Conservation (phyloP, 1,140 invertebrate genomes). For the Amphibalanus amphitrite region DNA sequence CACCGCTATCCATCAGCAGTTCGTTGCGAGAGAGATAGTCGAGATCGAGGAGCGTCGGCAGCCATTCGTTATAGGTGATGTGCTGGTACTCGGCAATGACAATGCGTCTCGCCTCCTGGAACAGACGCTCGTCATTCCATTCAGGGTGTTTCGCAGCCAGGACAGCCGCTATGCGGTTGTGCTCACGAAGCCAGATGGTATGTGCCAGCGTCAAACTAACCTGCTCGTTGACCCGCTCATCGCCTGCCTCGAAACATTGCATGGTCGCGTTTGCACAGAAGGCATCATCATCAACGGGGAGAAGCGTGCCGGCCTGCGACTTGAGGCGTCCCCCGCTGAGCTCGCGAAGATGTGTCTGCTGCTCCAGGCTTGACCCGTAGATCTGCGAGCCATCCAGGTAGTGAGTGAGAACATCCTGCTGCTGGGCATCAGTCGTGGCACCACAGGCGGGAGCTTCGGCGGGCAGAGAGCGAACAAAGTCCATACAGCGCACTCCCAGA, state of each 20-base stretch:
- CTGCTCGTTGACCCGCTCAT: constrained; percentile 63
- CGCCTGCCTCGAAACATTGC: constrained; percentile 42
- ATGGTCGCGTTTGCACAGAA: constrained; percentile 26
- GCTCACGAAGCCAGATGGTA: too few species aligned
- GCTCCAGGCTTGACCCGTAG: constrained; percentile 47
- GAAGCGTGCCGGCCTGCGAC: constrained; percentile 9
- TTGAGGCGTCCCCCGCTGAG: too few species aligned
- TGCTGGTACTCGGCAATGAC: constrained; percentile 48
- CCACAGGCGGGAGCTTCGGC: constrained; percentile 31
- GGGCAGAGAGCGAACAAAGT: constrained; percentile 65
- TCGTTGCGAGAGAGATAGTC: neutral
- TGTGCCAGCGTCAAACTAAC: too few species aligned
- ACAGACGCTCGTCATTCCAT: constrained; percentile 65
- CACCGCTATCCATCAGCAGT: too few species aligned
- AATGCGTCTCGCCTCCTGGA: constrained; percentile 69
- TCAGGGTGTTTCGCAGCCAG: constrained; percentile 57
- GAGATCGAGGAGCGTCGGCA: constrained; percentile 32
- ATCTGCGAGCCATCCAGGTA: constrained; percentile 84
- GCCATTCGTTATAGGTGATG: constrained; percentile 62
- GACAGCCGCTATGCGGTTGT: too few species aligned
- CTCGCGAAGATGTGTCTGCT: constrained; percentile 22
- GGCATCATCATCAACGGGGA: constrained; percentile 10
- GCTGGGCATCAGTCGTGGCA: constrained; percentile 21
- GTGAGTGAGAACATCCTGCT: constrained; percentile 59
- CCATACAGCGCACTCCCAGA: constrained; percentile 52